phyloP scores from a whole-genome alignment of 1,140 invertebrate species.

The Solenopsis fugax region DNA sequence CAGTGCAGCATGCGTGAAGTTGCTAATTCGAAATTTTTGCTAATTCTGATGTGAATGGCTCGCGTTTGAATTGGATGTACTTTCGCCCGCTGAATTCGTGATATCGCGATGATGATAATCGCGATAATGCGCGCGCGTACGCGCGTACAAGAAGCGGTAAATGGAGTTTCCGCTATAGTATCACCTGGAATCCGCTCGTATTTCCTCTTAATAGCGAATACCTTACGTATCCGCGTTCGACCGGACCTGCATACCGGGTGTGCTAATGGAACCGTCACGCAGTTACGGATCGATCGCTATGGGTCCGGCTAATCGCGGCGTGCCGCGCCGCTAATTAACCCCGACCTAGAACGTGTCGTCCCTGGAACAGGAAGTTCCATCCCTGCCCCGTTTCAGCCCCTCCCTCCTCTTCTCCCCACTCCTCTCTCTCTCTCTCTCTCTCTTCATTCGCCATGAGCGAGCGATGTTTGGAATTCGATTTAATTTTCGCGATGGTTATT shows the following conservation, averaged over 20 bases:
- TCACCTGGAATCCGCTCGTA: conserved; percentile 73
- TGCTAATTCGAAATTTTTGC: not conserved
- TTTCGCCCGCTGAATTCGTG: conserved; percentile 6
- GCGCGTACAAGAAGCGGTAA: conserved; percentile 24
- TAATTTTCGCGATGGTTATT: conserved; percentile 51
- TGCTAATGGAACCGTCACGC: conserved; percentile 77
- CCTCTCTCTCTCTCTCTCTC: not conserved
- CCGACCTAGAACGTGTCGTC: conserved; percentile 50
- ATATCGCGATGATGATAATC: not conserved
- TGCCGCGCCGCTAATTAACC: conserved; percentile 63
- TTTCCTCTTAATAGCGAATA: conserved; percentile 79
- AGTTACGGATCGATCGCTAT: conserved; percentile 79
- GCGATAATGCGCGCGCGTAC: not conserved
- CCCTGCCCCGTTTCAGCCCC: not conserved
- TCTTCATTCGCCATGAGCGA: not conserved
- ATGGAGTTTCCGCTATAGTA: conserved; percentile 48
- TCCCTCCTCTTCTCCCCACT: no score
- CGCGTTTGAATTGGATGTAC: not conserved
- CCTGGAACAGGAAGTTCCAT: conserved; percentile 25
- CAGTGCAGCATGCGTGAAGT: not conserved
- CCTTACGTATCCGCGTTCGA: conserved; percentile 79
- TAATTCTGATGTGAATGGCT: not conserved
- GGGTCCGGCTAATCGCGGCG: conserved; percentile 78
- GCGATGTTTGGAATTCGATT: conserved; percentile 51
- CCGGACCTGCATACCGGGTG: conserved; percentile 76